Base-by-base conservation (phyloP, 2,888 invertebrate species). In the Dioctria linearis region DNA sequence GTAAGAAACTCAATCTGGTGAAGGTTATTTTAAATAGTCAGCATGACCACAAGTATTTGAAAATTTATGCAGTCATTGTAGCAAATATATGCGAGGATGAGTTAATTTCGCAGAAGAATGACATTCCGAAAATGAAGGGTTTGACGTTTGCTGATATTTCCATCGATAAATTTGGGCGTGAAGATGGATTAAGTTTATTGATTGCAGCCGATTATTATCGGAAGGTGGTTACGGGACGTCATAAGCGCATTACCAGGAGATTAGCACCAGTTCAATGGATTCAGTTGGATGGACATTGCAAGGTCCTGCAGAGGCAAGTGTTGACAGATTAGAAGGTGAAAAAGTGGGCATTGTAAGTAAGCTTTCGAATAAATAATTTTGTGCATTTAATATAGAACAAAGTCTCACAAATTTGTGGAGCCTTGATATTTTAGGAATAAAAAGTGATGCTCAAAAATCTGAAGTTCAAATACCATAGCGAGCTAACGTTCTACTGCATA, bases 211-310 rank as follows among this genome's bases (percentile, higher is more conserved):
- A 82, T 57, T 63, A 63, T n/a, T 82, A 80, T 71, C 80, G 82
- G 80, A 79, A 79, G n/a, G 69, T 79, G 4, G 82, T 61, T 40
- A 78, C 66, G 1, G 67, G 75, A 2, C 65, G 76, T 59, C 40
- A 51, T 54, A 78, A 69, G 54, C 78, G 80, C 73, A 42, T 82
- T 3, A 79, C 80, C 2, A 40, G 59, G 5, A 67, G 46, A 13
- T 78, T 81, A 63, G 65, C 78, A n/a, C 76, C 80, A 42, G 63
- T 80, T 9, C 65, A 82, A 46, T 80, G 71, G 2, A 80, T 80
- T n/a, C n/a, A 4, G 13, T 81, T 8, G 78, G 78, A 9, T 81
- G 80, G 81, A 81, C 81, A n/a, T 63, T 71, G 13, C 81, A 81
- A 71, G 76, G 78, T 3, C 80, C 69, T 11, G 65, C 75, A 46